Evolutionary conservation across 2,888 invertebrate genomes (phyloP).

Genomic region (Volucella inflata): DNA sequence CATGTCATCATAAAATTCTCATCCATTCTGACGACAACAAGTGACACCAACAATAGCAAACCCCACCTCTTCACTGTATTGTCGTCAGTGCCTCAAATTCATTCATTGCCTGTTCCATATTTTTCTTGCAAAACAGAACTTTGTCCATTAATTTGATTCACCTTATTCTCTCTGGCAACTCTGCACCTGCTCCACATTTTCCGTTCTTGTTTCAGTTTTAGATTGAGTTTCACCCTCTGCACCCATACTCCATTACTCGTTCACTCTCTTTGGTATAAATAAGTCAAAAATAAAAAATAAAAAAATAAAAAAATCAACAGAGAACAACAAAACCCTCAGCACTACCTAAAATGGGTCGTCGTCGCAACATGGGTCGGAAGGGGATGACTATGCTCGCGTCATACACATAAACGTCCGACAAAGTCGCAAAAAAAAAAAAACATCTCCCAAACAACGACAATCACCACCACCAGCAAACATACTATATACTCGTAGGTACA

Average conservation of each 20-base stretch:
- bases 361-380: constrained; percentile 53
- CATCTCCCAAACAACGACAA: constrained; percentile 39
- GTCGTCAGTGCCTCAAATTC: background rate
- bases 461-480: constrained; percentile 33
- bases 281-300: constrained; percentile 33
- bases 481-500: constrained; percentile 25
- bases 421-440: constrained; percentile 9
- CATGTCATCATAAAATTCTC: background rate
- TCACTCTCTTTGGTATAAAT: constrained; percentile 59
- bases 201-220: background rate
- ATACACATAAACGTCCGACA: constrained; percentile 30
- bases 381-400: constrained; percentile 45
- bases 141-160: constrained; percentile 63
- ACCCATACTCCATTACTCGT: too few species aligned
- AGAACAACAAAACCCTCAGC: constrained; percentile 55
- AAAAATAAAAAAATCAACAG: constrained; percentile 11
- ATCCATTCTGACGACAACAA: background rate
- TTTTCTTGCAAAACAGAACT: constrained; percentile 31
- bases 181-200: constrained; percentile 69
- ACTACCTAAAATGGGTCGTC: constrained; percentile 57
- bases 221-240: background rate
- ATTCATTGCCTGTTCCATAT: constrained; percentile 16
- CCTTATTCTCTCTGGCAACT: constrained; percentile 64
- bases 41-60: background rate
- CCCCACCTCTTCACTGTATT: background rate